Percentiles rank a stretch among this genome's conserved stretches.
These are phyloP conservation scores for Heptranchias perlo DNA, from an alignment of 2,113 vertebrate genomes.

Conservation along the genomic window DNA sequence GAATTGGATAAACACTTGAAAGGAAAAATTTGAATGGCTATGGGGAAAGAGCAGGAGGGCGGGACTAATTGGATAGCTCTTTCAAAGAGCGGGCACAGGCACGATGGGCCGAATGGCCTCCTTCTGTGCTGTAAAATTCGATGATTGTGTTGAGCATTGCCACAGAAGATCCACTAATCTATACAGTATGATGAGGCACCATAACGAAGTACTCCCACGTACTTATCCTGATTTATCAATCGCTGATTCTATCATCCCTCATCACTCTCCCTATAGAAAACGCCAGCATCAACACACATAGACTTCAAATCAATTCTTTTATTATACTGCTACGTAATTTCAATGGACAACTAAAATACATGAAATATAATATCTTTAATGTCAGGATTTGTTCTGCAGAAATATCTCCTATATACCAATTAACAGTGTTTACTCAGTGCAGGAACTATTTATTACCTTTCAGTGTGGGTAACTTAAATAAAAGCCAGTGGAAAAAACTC, in stretches of 20 bases:
- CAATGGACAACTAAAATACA: neutral
- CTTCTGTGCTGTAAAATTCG: neutral
- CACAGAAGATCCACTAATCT: neutral
- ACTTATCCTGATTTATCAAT: neutral
- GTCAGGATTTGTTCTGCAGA: neutral
- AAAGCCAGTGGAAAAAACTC: neutral
- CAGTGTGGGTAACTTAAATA: neutral
- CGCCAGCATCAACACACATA: neutral
- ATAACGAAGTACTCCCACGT: neutral
- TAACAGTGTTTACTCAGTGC: neutral
- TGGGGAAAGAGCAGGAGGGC: neutral
- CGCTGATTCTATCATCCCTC: neutral
- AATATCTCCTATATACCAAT: neutral
- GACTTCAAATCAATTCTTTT: neutral
- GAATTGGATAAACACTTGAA: neutral
- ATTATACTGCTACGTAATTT: neutral
- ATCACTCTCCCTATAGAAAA: neutral
- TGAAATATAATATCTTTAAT: neutral
- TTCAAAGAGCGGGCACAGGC: neutral
- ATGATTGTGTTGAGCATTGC: neutral
- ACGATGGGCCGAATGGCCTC: neutral
- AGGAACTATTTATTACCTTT: neutral
- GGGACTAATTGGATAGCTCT: neutral
- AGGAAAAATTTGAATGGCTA: neutral
- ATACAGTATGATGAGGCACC: neutral